These are phyloP conservation scores for Drosophila mettleri DNA, from an alignment of 2,888 invertebrate genomes.

Conservation along the genomic window DNA sequence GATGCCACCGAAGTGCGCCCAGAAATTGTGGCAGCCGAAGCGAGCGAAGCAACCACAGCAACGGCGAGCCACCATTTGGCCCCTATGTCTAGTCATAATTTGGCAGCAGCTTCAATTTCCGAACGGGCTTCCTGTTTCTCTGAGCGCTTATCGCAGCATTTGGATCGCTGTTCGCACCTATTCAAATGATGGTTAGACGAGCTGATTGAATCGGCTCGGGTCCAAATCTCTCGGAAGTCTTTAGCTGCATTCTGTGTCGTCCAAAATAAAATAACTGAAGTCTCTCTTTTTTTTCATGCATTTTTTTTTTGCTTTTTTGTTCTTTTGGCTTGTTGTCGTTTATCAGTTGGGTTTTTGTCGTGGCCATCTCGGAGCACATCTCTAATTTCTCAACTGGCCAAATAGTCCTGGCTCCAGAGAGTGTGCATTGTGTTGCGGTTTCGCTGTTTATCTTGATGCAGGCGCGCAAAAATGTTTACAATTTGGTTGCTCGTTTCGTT, in stretches of 20 bases:
- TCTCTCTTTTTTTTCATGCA: constrained; percentile 37
- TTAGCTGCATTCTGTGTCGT: constrained; percentile 43
- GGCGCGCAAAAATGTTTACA: constrained; percentile 79
- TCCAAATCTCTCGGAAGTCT: constrained; percentile 60
- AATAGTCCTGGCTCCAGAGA: constrained; percentile 69
- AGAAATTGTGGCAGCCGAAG: constrained; percentile 38
- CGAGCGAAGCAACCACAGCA: constrained; percentile 1
- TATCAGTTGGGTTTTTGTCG: constrained; percentile 66
- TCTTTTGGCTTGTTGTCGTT: constrained; percentile 33
- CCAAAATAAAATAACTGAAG: constrained; percentile 48
- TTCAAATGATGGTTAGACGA: constrained; percentile 67
- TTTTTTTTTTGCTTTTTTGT: background rate
- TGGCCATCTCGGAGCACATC: constrained; percentile 69
- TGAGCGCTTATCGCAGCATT: constrained; percentile 53
- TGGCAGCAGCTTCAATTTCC: constrained; percentile 54
- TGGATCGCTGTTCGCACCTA: constrained; percentile 76
- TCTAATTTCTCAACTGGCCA: constrained; percentile 79
- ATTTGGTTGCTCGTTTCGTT: constrained; percentile 57
- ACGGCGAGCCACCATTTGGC: constrained; percentile 16
- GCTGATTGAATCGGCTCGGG: constrained; percentile 60
- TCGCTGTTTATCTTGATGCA: constrained; percentile 74
- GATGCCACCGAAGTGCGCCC: constrained; percentile 68
- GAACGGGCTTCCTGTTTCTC: constrained; percentile 57
- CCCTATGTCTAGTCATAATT: constrained; percentile 74
- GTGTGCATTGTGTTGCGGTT: constrained; percentile 61